phyloP scores from a whole-genome alignment of 2,113 vertebrate species.

The Neofelis nebulosa region DNA sequence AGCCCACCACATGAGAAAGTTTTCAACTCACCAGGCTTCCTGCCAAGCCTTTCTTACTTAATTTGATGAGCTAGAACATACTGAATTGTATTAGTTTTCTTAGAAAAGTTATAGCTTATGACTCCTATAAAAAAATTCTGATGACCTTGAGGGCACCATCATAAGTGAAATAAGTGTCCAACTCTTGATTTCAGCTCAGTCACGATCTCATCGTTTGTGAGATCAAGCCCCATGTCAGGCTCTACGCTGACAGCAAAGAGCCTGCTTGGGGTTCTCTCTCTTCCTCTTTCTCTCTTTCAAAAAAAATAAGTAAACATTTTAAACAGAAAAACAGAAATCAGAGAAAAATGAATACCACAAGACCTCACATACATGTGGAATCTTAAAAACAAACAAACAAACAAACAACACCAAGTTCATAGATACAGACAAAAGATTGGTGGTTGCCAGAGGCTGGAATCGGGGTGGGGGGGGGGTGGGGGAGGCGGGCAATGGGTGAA shows the following conservation, averaged over 20 bases:
- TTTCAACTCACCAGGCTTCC: neutral
- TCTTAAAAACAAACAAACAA: neutral
- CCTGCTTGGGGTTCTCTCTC: too few species aligned
- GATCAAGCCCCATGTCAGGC: too few species aligned
- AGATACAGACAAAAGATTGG: neutral
- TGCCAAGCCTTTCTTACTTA: neutral
- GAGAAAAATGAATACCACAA: neutral
- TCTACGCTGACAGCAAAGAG: too few species aligned
- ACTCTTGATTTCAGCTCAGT: too few species aligned
- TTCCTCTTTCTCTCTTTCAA: too few species aligned
- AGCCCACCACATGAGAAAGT: neutral
- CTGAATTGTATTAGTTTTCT: neutral
- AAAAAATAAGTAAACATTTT: too few species aligned
- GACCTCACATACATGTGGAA: neutral
- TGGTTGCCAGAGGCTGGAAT: neutral
- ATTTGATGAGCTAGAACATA: neutral
- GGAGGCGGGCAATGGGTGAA: neutral
- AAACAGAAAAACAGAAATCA: neutral
- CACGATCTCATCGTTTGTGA: too few species aligned
- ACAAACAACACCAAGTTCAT: neutral
- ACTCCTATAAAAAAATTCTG: neutral
- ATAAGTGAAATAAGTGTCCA: neutral
- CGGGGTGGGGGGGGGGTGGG: accelerated
- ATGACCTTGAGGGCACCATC: neutral
- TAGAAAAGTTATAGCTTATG: neutral